These are phyloP conservation scores for Cynocephalus volans DNA, from an alignment of 2,113 vertebrate genomes.

Conservation along the genomic window DNA sequence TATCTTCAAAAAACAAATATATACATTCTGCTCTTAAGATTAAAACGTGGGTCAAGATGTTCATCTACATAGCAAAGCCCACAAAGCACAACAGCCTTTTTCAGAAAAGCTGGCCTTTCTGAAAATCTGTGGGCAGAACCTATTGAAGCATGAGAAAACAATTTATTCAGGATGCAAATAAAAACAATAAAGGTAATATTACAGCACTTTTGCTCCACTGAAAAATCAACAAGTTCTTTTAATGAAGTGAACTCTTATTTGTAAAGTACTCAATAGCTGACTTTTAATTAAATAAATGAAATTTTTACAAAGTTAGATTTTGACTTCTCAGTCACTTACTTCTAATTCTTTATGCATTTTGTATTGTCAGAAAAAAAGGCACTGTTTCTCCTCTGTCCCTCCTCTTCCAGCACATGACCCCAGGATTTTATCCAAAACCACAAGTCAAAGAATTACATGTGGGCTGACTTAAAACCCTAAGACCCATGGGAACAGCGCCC, in stretches of 20 bases:
- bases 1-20: constrained; percentile 57
- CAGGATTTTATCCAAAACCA: constrained; percentile 18
- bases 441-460: neutral
- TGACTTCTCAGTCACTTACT: neutral
- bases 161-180: neutral
- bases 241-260: constrained; percentile 37
- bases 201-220: neutral
- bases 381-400: neutral
- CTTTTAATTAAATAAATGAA: constrained; percentile 38
- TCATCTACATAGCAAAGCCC: neutral
- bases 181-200: constrained; percentile 20
- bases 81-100: neutral
- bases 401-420: neutral
- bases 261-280: constrained; percentile 10
- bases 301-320: neutral
- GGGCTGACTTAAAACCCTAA: neutral
- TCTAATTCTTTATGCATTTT: neutral
- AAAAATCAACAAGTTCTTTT: constrained; percentile 42
- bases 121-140: neutral
- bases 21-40: constrained; percentile 6
- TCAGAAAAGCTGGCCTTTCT: neutral
- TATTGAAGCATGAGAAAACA: neutral
- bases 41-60: neutral
- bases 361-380: neutral
- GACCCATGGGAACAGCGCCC: neutral